Conservation (phyloP, 30 jellyfish, hydroid and myxozoan genomes). For the Sanderia malayensis region DNA sequence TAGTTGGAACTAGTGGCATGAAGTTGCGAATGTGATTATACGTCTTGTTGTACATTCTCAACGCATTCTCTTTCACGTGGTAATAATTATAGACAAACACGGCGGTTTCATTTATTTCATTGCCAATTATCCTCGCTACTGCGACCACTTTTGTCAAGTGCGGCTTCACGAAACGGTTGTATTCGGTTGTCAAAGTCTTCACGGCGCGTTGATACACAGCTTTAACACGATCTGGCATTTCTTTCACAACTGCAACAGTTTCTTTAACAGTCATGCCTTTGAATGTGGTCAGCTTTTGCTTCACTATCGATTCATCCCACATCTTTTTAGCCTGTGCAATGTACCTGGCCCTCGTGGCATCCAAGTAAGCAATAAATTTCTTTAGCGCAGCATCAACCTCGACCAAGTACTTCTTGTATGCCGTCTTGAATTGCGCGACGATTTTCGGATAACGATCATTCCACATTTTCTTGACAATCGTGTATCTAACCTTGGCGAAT, state of each 20-base stretch:
- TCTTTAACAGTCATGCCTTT: slow-evolving; percentile 80
- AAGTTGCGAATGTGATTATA: neutral
- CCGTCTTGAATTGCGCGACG: slow-evolving; percentile 16
- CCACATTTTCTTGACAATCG: slow-evolving; percentile 13
- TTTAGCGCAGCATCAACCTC: neutral
- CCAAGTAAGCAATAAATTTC: neutral
- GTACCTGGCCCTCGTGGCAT: slow-evolving; percentile 30
- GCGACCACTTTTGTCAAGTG: slow-evolving; percentile 29
- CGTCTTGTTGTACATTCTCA: slow-evolving; percentile 9
- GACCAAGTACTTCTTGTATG: slow-evolving; percentile 21
- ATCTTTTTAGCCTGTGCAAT: slow-evolving; percentile 23
- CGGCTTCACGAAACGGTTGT: slow-evolving; percentile 51
- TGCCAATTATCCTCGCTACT: slow-evolving; percentile 55
- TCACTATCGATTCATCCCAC: slow-evolving; percentile 61
- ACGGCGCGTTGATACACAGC: slow-evolving; percentile 7
- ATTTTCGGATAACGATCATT: slow-evolving; percentile 37
- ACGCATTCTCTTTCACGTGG: slow-evolving; percentile 58
- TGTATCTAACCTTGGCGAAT: slow-evolving; percentile 15
- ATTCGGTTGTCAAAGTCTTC: slow-evolving; percentile 11
- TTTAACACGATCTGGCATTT: slow-evolving; percentile 58
- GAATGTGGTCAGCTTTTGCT: slow-evolving; percentile 15
- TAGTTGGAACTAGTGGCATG: slow-evolving; percentile 62
- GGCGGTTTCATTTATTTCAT: slow-evolving; percentile 83
- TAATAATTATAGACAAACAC: slow-evolving; percentile 68
- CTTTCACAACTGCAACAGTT: slow-evolving; percentile 66